Evolutionary conservation across 2,888 invertebrate species (phyloP).

Genomic region (Standfussiana lucernea): DNA sequence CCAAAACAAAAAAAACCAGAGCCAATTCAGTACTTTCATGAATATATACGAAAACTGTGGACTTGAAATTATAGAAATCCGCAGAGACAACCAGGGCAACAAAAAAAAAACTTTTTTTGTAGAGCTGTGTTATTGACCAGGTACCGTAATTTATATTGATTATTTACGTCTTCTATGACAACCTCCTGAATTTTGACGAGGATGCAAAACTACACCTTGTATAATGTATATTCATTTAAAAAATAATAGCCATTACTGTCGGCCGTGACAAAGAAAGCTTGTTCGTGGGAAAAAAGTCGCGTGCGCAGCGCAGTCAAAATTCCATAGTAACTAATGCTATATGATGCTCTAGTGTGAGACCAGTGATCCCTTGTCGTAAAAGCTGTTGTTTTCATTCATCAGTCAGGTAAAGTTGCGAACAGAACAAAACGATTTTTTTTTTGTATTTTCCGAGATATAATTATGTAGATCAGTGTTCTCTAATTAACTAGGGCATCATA

Average conservation of each 20-base stretch:
- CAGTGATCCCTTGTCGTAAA: neutral
- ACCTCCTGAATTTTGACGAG: too few relatives aligned
- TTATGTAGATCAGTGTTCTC: conserved; percentile 4
- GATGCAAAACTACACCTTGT: too few relatives aligned
- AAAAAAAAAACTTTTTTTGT: too few relatives aligned
- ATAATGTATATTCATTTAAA: neutral
- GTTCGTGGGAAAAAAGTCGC: conserved; percentile 1
- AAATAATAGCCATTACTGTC: neutral
- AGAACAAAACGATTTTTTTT: neutral
- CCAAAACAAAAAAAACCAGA: too few relatives aligned
- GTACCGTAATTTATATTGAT: too few relatives aligned
- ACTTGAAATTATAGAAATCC: too few relatives aligned
- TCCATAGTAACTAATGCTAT: neutral
- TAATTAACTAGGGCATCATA: conserved; percentile 17
- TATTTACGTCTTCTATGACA: too few relatives aligned
- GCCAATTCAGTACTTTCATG: too few relatives aligned
- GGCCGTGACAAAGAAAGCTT: neutral
- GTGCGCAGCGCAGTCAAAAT: neutral
- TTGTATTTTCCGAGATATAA: neutral
- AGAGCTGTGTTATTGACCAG: too few relatives aligned
- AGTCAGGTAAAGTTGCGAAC: neutral
- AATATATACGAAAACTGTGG: too few relatives aligned
- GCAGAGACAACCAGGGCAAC: too few relatives aligned
- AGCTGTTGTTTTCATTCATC: neutral
- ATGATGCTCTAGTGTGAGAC: conserved; percentile 14